A percentile compares a stretch with the other conserved stretches of the same genome.
phyloP scores from a whole-genome alignment of 2,797 vertebrate species.

The Clarias pachynema region DNA sequence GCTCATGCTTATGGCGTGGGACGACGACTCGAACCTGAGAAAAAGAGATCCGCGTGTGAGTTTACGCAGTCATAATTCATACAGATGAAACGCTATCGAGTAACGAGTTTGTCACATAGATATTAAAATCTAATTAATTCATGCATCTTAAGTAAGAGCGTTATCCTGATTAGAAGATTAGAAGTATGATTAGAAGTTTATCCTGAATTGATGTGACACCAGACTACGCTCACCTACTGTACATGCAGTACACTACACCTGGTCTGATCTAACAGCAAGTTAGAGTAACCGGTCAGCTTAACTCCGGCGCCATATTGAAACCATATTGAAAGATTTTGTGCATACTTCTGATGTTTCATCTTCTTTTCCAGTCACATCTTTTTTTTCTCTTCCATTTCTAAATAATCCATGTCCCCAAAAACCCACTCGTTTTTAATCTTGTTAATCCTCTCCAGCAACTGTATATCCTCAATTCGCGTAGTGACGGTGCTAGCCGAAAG shows the following conservation, averaged over 20 bases:
- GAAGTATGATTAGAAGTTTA: background rate
- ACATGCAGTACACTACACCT: too few species aligned
- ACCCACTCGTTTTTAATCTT: too few species aligned
- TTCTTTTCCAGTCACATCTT: background rate
- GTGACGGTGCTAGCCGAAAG: too few species aligned
- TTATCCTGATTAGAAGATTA: background rate
- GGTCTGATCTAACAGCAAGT: too few species aligned
- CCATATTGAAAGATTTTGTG: background rate
- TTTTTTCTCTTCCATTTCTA: background rate
- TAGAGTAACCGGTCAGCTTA: too few species aligned
- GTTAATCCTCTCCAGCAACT: too few species aligned
- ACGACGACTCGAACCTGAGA: slow-evolving; percentile 94
- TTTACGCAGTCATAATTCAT: background rate
- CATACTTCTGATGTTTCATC: background rate
- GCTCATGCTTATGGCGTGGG: slow-evolving; percentile 98
- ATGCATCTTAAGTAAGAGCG: background rate
- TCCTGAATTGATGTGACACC: background rate
- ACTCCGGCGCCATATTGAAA: background rate
- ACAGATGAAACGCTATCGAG: background rate
- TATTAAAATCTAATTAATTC: background rate
- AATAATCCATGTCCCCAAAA: background rate
- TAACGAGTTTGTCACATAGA: too few species aligned
- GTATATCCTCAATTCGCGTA: too few species aligned
- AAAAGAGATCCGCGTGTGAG: background rate
- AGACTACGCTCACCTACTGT: background rate